Percentiles rank a stretch among this genome's conserved stretches.
Conservation (phyloP, 2,113 vertebrate genomes). For the Zeus faber region DNA sequence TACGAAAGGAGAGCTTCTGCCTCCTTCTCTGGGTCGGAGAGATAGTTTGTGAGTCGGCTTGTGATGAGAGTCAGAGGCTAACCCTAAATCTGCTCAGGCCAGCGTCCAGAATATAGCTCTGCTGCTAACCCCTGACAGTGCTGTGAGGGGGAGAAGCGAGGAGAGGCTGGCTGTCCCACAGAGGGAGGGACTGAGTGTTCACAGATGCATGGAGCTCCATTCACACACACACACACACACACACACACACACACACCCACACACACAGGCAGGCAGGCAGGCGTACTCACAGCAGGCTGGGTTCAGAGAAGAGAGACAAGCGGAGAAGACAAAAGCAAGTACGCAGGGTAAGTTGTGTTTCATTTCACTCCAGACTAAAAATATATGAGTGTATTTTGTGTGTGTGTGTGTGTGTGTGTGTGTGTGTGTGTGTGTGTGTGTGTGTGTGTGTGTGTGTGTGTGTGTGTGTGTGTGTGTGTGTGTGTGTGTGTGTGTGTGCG, state of each 20-base stretch:
- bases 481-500: neutral
- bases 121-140: constrained; percentile 31
- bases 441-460: neutral
- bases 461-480: neutral
- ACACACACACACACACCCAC: neutral
- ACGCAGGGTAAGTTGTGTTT: neutral
- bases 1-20: too few relatives aligned
- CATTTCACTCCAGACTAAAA: too few relatives aligned
- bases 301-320: neutral
- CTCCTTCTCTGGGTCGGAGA: neutral
- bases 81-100: constrained; percentile 1
- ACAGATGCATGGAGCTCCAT: constrained; percentile 70
- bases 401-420: neutral
- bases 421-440: neutral
- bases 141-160: constrained; percentile 47
- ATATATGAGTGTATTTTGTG: neutral
- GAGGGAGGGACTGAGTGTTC: constrained; percentile 53
- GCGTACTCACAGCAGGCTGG: neutral
- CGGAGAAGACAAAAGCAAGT: neutral
- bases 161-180: constrained; percentile 50
- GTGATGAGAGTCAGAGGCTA: neutral
- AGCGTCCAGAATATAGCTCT: too few relatives aligned
- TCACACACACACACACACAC: constrained; percentile 43
- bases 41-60: neutral
- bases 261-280: constrained; percentile 2